phyloP scores from a whole-genome alignment of 2,888 invertebrate genomes.

The Notocelia uddmanniana region DNA sequence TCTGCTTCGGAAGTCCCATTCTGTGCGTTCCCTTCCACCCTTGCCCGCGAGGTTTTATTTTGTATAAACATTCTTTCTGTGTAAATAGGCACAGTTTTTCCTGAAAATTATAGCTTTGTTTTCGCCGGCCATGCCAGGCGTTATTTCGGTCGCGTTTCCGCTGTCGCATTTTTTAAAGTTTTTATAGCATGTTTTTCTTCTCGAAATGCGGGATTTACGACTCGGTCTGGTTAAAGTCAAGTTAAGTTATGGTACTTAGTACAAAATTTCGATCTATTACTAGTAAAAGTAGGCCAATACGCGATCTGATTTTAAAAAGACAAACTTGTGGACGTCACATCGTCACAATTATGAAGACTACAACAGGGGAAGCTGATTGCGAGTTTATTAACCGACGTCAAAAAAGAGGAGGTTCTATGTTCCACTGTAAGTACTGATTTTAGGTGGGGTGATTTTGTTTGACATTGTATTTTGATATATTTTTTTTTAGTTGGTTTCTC shows the following conservation, averaged over 20 bases:
- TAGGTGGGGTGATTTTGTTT: too few species aligned
- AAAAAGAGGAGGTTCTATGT: too few species aligned
- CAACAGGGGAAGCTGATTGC: too few species aligned
- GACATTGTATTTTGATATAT: too few species aligned
- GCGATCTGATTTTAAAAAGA: too few species aligned
- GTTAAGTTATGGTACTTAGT: not conserved
- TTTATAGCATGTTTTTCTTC: slow-evolving; percentile 30
- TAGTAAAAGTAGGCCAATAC: not conserved
- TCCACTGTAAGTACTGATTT: too few species aligned
- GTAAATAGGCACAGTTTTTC: slow-evolving; percentile 57
- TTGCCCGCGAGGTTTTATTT: slow-evolving; percentile 32
- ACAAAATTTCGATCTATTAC: not conserved
- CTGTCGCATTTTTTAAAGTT: slow-evolving; percentile 48
- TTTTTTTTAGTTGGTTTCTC: too few species aligned
- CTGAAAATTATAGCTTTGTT: slow-evolving; percentile 71
- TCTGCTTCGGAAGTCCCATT: slow-evolving; percentile 37
- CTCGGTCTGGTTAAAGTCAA: not conserved
- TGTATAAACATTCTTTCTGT: slow-evolving; percentile 48
- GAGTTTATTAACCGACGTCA: too few species aligned
- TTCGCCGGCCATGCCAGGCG: slow-evolving; percentile 56
- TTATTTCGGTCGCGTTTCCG: slow-evolving; percentile 52
- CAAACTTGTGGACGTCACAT: too few species aligned
- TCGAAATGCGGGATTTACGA: slow-evolving; percentile 25
- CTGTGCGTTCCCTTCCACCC: slow-evolving; percentile 12
- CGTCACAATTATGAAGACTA: too few species aligned